Evolutionary conservation across 2,888 invertebrate species (phyloP).

Genomic region (Seira musarum): DNA sequence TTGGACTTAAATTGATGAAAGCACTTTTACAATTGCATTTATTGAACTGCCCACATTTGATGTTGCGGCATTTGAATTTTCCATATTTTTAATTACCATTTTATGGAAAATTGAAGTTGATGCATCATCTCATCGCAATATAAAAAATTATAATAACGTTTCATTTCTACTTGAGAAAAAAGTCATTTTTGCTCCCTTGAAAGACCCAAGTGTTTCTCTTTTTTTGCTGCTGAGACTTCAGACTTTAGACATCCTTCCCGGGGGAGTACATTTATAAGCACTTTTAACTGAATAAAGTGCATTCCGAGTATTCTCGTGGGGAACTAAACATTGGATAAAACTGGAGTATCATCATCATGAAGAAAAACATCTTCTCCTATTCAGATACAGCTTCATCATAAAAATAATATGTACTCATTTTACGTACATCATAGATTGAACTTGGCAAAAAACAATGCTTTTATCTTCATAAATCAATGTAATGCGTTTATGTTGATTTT

Average conservation of each 20-base stretch:
- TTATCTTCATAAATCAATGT: slow-evolving; percentile 17
- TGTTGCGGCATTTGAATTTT: background rate
- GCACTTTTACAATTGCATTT: background rate
- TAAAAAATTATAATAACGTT: too few species aligned
- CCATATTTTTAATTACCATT: background rate
- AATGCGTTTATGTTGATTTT: background rate
- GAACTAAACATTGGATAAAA: slow-evolving; percentile 44
- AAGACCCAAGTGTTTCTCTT: background rate
- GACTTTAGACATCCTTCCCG: slow-evolving; percentile 28
- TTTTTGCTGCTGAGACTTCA: background rate
- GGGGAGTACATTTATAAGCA: slow-evolving; percentile 60
- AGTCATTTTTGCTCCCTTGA: background rate
- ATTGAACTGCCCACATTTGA: too few species aligned
- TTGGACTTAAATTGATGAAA: background rate
- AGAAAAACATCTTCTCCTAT: background rate
- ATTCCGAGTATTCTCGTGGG: slow-evolving; percentile 48
- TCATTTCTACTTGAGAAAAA: too few species aligned
- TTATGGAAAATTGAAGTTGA: slow-evolving; percentile 3
- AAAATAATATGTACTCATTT: background rate
- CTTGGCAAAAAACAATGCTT: background rate
- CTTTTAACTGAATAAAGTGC: slow-evolving; percentile 51
- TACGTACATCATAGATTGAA: background rate
- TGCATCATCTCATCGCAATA: too few species aligned
- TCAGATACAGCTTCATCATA: too few species aligned
- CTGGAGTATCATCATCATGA: slow-evolving; percentile 22